Conservation (phyloP, 2,797 vertebrate species). For the Dallia pectoralis region DNA sequence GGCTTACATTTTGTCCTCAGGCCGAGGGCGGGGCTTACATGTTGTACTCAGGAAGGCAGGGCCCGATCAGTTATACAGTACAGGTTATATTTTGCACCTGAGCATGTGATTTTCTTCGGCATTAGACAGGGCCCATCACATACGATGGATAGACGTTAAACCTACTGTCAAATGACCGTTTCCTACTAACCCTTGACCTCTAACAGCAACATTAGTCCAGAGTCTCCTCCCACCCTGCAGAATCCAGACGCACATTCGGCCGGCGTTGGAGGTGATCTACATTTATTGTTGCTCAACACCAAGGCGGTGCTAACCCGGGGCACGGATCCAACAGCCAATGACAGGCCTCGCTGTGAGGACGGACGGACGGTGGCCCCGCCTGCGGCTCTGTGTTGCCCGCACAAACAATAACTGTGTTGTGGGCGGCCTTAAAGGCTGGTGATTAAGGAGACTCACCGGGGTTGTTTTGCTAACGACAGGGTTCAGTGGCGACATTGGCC, state of each 20-base stretch:
- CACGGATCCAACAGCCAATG: background rate
- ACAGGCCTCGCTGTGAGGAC: background rate
- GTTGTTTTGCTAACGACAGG: constrained; percentile 41
- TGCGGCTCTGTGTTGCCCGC: background rate
- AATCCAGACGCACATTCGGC: background rate
- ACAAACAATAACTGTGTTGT: background rate
- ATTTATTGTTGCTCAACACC: background rate
- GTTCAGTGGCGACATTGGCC: background rate
- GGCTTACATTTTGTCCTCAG: too few relatives aligned
- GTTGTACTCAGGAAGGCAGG: background rate
- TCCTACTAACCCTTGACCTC: background rate
- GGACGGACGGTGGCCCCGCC: background rate
- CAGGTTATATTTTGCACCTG: background rate
- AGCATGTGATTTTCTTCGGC: background rate
- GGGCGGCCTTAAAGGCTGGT: constrained; percentile 13
- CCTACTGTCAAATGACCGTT: background rate
- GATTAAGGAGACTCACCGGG: constrained; percentile 26
- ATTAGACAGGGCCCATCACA: background rate
- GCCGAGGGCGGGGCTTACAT: constrained; percentile 6
- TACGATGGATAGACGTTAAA: background rate
- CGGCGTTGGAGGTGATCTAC: background rate
- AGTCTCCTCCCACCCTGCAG: too few relatives aligned
- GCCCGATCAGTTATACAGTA: background rate
- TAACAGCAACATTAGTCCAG: too few relatives aligned
- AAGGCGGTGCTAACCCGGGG: background rate